A percentile compares a stretch with the other conserved stretches of the same genome.
Evolutionary conservation across 2,888 invertebrate genomes (phyloP).

Genomic region (Pterobdella sp.): DNA sequence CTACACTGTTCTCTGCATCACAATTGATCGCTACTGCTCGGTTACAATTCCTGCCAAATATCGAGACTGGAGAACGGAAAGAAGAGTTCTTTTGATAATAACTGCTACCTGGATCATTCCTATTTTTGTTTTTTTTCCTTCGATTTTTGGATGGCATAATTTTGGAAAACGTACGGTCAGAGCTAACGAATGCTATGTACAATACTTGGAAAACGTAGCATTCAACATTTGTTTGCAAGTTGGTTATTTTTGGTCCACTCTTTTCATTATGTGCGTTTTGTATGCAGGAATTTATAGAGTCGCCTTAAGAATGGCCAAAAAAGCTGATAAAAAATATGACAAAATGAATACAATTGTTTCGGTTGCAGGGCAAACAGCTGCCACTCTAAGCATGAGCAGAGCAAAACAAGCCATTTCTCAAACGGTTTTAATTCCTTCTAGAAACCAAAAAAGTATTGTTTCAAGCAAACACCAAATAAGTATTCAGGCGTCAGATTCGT

Average conservation of each 20-base stretch:
- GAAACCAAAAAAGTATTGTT: background rate
- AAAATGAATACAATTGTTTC: conserved; percentile 55
- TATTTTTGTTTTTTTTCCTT: conserved; percentile 86
- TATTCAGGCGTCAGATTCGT: background rate
- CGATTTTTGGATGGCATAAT: conserved; percentile 98
- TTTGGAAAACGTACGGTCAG: conserved; percentile 79
- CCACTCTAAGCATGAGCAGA: conserved; percentile 47
- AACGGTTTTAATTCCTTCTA: background rate
- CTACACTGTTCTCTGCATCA: conserved; percentile 95
- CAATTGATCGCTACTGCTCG: conserved; percentile 94
- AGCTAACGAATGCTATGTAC: conserved; percentile 85
- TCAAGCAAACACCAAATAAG: conserved; percentile 16
- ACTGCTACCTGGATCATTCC: conserved; percentile 94
- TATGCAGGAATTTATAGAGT: conserved; percentile 96
- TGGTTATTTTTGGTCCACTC: conserved; percentile 92
- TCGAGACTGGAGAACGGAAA: conserved; percentile 89
- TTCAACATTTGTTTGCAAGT: conserved; percentile 95
- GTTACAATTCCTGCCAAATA: conserved; percentile 96
- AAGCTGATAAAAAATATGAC: conserved; percentile 87
- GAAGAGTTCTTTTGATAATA: conserved; percentile 83
- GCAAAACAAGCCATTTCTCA: conserved; percentile 21
- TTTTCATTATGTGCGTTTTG: conserved; percentile 84
- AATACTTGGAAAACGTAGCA: conserved; percentile 90
- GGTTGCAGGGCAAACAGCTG: conserved; percentile 42
- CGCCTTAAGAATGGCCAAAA: conserved; percentile 92